Evolutionary conservation across 2,888 invertebrate species (phyloP), one percentile per base, ranked within the genome.

Genomic region (Eumacrocentrus americanus): DNA sequence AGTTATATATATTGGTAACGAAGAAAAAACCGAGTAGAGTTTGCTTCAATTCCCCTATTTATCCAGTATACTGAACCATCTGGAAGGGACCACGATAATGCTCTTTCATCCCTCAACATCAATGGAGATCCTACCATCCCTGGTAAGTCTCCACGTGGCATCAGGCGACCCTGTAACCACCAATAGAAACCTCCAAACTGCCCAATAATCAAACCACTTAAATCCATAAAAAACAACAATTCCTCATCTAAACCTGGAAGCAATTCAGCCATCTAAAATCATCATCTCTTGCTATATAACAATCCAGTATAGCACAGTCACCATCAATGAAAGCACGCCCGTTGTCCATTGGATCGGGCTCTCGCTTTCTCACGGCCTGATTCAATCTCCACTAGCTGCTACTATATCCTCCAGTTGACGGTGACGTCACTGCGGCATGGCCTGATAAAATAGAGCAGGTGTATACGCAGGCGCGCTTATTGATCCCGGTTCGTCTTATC

Each of bases 381-480:
- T 42, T 42, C 22, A 42, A 51, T 51, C 20, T 44, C n/a, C 18
- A 16, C 44, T 18, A 54, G n/a, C n/a, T n/a, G n/a, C n/a, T n/a
- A n/a, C n/a, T n/a, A n/a, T n/a, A n/a, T n/a, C n/a, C n/a, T n/a
- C n/a, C 25, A 44, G 11, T 20, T 29, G 25, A 22, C 23, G 11
- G 48, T 58, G 65, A 64, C 65, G 67, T 67, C 62, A 67, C 58
- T 67, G 67, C 67, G 63, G 65, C 61, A 65, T 40, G 58, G 62
- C 34, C 23, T 47, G 22, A 4, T 22, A 37, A 48, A 55, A n/a
- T 35, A n/a, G 25, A 58, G 1, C 18, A 47, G 34, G 46, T 51
- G 22, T 20, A 20, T 42, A 71, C 72, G 72, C 71, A 72, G 60
- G 62, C 69, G 62, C 68, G 62, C 44, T 60, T 67, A 71, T 69